A percentile compares a stretch with the other conserved stretches of the same genome.
phyloP scores from a whole-genome alignment of 37 sponge, comb jelly and placozoan genomes.

The Spongilla lacustris region DNA sequence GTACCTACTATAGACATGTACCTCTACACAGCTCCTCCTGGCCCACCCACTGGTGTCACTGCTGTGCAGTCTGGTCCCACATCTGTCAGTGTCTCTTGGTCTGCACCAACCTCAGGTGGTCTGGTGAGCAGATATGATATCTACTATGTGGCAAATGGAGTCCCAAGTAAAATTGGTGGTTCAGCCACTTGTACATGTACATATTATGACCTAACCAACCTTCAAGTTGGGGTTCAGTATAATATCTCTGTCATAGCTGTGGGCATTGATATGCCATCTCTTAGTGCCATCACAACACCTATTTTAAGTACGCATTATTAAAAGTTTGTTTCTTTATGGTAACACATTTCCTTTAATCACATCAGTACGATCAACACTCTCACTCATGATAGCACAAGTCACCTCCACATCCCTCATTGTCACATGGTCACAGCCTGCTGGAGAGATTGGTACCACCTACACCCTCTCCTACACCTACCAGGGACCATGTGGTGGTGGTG shows the following conservation, averaged over 20 bases:
- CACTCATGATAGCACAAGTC: too few relatives aligned
- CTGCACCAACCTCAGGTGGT: neutral
- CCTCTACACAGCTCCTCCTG: neutral
- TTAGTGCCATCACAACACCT: too few relatives aligned
- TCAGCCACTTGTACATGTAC: neutral
- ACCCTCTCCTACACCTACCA: constrained; percentile 13
- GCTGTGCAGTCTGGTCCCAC: neutral
- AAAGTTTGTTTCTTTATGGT: too few relatives aligned
- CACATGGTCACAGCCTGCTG: constrained; percentile 21
- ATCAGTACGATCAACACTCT: too few relatives aligned
- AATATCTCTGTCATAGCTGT: constrained; percentile 14
- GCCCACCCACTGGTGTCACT: neutral
- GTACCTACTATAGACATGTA: neutral
- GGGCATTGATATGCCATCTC: too few relatives aligned
- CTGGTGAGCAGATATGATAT: constrained; percentile 1
- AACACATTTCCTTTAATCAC: too few relatives aligned
- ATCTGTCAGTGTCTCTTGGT: constrained; percentile 5
- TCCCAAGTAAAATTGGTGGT: neutral
- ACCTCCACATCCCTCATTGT: constrained; percentile 38
- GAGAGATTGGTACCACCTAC: constrained; percentile 38
- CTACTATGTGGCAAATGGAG: neutral
- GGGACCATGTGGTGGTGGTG: neutral
- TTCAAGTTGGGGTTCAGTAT: constrained; percentile 8
- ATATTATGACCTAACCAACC: neutral
- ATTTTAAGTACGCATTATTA: too few relatives aligned